Conservation (phyloP, 2,888 invertebrate species). For the Drosophila antonietae region DNA sequence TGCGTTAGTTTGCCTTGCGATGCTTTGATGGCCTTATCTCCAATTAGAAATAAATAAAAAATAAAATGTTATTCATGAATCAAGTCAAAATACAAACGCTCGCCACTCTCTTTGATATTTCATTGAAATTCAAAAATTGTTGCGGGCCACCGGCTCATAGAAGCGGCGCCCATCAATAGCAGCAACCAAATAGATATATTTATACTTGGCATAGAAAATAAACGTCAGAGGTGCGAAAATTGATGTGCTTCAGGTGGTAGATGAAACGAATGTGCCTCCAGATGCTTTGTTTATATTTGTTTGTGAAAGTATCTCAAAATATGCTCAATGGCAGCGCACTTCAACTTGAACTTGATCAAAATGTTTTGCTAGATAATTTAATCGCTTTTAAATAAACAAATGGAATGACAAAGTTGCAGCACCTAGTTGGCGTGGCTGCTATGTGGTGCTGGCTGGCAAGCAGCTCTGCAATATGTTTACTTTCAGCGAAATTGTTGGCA, state of each 20-base stretch:
- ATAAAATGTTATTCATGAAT: neutral
- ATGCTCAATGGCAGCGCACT: constrained; percentile 36
- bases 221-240: constrained; percentile 45
- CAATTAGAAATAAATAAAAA: constrained; percentile 1
- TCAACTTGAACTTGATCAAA: constrained; percentile 73
- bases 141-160: neutral
- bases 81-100: neutral
- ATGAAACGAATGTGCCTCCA: constrained; percentile 27
- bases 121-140: neutral
- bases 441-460: neutral
- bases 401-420: constrained; percentile 39
- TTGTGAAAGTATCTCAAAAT: constrained; percentile 38
- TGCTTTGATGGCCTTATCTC: too few relatives aligned
- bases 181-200: constrained; percentile 13
- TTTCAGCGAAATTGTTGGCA: constrained; percentile 51
- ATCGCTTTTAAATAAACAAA: constrained; percentile 59
- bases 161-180: constrained; percentile 18
- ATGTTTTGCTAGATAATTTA: constrained; percentile 50
- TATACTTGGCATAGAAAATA: constrained; percentile 17
- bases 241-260: constrained; percentile 68
- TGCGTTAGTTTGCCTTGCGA: neutral
- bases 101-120: neutral
- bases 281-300: constrained; percentile 56
- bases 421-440: neutral
- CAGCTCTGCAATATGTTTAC: constrained; percentile 21